Percentiles rank a stretch among this genome's conserved stretches.
phyloP scores from a whole-genome alignment of 2,888 invertebrate genomes.

The Drosophila mimetica region DNA sequence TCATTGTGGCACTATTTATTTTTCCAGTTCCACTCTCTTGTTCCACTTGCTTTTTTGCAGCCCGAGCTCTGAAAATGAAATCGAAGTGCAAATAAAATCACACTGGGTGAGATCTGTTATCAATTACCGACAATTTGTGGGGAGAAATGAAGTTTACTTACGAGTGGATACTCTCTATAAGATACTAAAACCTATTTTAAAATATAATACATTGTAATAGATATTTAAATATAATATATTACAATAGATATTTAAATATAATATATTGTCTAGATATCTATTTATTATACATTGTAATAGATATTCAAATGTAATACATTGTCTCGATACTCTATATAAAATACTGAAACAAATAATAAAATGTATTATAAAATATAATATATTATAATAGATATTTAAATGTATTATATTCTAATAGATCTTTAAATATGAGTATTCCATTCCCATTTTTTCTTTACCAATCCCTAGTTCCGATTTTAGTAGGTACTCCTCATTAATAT shows the following conservation, averaged over 20 bases:
- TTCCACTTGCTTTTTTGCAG: conserved; percentile 31
- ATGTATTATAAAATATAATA: too few relatives aligned
- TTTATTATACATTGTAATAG: too few relatives aligned
- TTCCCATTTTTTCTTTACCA: too few relatives aligned
- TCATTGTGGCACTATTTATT: conserved; percentile 69
- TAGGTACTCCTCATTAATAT: too few relatives aligned
- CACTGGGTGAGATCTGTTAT: background rate
- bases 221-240: too few relatives aligned
- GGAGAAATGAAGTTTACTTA: background rate
- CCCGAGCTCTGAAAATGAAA: conserved; percentile 51
- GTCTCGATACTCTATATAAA: too few relatives aligned
- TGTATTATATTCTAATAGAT: background rate
- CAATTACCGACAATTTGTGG: conserved; percentile 9
- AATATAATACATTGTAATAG: background rate
- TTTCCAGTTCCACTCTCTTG: conserved; percentile 30
- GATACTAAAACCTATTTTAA: background rate
- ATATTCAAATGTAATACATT: too few relatives aligned
- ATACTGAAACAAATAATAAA: too few relatives aligned
- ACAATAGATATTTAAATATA: too few relatives aligned
- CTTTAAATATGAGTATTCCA: too few relatives aligned
- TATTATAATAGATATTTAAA: background rate
- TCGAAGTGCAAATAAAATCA: conserved; percentile 32
- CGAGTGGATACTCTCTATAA: background rate
- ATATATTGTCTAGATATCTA: too few relatives aligned
- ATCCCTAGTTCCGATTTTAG: background rate